Base-by-base conservation (phyloP, 2,888 invertebrate species). In the Metallyticus violacea region DNA sequence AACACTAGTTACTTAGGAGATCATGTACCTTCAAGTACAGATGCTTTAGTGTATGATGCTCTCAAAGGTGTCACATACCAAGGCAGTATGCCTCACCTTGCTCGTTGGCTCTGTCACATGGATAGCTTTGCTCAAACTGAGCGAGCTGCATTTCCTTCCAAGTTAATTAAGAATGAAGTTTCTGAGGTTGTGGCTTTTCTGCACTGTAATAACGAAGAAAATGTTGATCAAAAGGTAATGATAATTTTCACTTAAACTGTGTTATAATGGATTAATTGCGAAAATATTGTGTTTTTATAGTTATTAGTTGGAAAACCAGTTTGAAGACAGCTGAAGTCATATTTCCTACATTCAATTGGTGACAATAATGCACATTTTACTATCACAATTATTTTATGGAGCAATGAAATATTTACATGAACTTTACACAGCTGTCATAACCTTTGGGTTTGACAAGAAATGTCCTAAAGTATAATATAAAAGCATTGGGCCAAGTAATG, bases 61-160 rank as follows among this genome's bases (percentile, higher is more conserved):
- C 78, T 87, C 6, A 85, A 62, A 28, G 81, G 76, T 22, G 81
- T 81, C n/a, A 30, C 30, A 5, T 87, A 80, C 83, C 81, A 78
- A 26, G 26, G 26, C 7, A 83, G 78, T 77, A 29, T 86, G 30
- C 85, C 85, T 6, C 91, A 94, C 90, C 90, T 95, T 89, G 92
- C 91, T 90, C 93, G 95, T 91, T 95, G 95, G 95, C 93, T 93
- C 91, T 91, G 92, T 91, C 94, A 95, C 91, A 93, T 95, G 91
- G 91, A 92, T 91, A 94, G 94, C 92, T 95, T 93, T 91, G 92
- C 92, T 90, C 91, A 91, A 88, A 90, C 91, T 87, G 94, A 95
- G 90, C 92, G 92, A 90, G 90, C 90, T 88, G 90, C 91, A 88
- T 94, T 94, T 89, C 91, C 91, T 89, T 87, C 89, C 40, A 62